A percentile compares a stretch with the other conserved stretches of the same genome.
These are phyloP conservation scores for Nyctibius grandis DNA, from an alignment of 2,797 vertebrate species.

Conservation along the genomic window DNA sequence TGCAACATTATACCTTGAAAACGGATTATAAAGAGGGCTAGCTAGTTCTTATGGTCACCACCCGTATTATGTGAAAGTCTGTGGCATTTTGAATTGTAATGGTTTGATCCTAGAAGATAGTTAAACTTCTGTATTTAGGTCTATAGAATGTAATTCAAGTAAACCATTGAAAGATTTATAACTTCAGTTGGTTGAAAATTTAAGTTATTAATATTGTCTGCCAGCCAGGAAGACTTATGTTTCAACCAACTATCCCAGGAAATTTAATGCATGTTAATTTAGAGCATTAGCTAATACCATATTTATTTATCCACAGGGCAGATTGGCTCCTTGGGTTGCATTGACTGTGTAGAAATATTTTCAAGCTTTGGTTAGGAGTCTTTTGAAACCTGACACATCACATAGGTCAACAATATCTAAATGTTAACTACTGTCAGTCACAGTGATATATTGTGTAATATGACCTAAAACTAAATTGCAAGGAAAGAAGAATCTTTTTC, in stretches of 20 bases:
- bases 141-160: background rate
- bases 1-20: conserved; percentile 41
- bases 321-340: conserved; percentile 43
- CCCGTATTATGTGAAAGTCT: background rate
- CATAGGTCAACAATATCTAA: conserved; percentile 46
- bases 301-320: conserved; percentile 50
- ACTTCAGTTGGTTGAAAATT: conserved; percentile 15
- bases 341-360: conserved; percentile 29
- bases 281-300: conserved; percentile 51
- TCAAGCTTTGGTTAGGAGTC: conserved; percentile 29
- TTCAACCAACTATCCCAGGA: background rate
- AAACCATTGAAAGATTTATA: background rate
- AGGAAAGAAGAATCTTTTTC: background rate
- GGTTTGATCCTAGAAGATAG: background rate
- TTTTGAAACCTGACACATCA: conserved; percentile 50
- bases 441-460: conserved; percentile 23
- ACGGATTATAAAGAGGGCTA: background rate
- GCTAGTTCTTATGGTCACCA: background rate
- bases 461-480: background rate
- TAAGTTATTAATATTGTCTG: background rate
- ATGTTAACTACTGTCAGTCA: conserved; percentile 49
- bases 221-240: background rate
- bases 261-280: conserved; percentile 55
- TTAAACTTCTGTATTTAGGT: background rate
- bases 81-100: background rate